A percentile compares a stretch with the other conserved stretches of the same genome.
phyloP scores from a whole-genome alignment of 2,113 vertebrate species.

The Rattus rattus region DNA sequence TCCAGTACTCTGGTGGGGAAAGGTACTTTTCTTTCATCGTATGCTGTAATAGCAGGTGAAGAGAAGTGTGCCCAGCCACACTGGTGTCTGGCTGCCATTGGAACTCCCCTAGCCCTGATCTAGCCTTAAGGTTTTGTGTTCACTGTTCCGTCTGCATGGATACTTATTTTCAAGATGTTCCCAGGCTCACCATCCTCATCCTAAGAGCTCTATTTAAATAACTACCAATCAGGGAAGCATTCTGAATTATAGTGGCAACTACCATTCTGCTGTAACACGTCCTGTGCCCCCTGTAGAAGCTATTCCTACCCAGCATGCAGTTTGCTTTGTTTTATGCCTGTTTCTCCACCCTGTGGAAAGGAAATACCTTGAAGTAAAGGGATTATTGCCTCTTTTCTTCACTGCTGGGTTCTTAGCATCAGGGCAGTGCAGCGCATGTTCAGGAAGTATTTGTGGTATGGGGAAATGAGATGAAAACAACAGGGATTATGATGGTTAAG shows the following conservation, averaged over 20 bases:
- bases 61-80: neutral
- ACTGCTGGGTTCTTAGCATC: neutral
- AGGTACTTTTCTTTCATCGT: neutral
- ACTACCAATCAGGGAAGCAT: neutral
- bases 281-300: neutral
- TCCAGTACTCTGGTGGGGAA: neutral
- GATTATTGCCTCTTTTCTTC: conserved; percentile 1
- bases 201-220: neutral
- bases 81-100: neutral
- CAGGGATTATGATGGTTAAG: neutral
- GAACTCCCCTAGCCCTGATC: neutral
- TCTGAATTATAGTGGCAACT: neutral
- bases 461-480: conserved; percentile 51
- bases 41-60: neutral
- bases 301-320: neutral
- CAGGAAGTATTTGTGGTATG: neutral
- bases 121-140: neutral
- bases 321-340: neutral
- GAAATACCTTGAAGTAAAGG: conserved; percentile 14
- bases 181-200: neutral
- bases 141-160: neutral
- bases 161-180: conserved; percentile 1
- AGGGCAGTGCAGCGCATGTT: neutral
- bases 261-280: neutral
- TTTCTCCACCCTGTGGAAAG: neutral